Conservation (phyloP, 2,797 vertebrate genomes). For the Pangasius krempfi region DNA sequence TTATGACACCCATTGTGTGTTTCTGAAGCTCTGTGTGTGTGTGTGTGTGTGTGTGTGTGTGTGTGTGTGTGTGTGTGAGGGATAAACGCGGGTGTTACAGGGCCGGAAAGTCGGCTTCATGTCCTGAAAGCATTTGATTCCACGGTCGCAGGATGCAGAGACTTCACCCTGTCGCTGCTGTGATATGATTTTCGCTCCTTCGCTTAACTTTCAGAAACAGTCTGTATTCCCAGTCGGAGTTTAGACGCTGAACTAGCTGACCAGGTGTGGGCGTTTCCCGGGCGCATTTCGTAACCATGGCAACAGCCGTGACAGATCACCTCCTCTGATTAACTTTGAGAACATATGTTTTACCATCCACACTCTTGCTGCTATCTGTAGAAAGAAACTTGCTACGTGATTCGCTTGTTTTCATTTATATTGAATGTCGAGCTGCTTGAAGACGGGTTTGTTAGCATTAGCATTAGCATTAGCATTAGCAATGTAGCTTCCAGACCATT, state of each 20-base stretch:
- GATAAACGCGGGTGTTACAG: background rate
- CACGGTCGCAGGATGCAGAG: background rate
- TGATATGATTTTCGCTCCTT: background rate
- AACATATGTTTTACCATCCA: too few relatives aligned
- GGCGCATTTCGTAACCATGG: background rate
- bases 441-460: background rate
- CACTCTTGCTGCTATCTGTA: background rate
- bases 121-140: background rate
- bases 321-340: background rate
- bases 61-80: background rate
- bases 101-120: background rate
- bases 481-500: background rate
- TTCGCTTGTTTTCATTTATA: background rate
- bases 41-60: background rate
- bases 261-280: background rate
- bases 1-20: constrained; percentile 34
- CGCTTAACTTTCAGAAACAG: background rate
- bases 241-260: background rate
- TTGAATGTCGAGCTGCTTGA: background rate
- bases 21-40: constrained; percentile 37
- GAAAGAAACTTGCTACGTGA: background rate
- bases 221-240: too few relatives aligned
- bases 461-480: too few relatives aligned
- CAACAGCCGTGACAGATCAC: background rate
- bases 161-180: background rate